Conservation (phyloP, 2,797 vertebrate genomes). For the Coluber constrictor region DNA sequence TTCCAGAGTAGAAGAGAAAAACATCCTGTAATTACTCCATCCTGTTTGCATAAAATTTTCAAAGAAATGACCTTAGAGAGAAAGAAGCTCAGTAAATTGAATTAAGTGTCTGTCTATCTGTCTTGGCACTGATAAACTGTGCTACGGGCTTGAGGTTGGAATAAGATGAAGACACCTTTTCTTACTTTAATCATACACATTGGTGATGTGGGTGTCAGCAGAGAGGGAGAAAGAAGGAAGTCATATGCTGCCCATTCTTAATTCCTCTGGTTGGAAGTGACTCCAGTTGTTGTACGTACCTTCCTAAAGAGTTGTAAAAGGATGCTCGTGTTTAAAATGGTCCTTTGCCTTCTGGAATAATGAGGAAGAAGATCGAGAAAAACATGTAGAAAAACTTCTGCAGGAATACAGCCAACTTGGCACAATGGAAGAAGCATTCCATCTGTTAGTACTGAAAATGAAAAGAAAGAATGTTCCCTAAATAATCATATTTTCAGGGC, state of each 20-base stretch:
- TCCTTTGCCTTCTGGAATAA: too few relatives aligned
- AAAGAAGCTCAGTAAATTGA: conserved; percentile 22
- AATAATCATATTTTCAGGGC: not conserved
- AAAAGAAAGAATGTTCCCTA: not conserved
- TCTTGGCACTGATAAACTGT: not conserved
- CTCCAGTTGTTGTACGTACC: not conserved
- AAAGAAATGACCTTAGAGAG: not conserved
- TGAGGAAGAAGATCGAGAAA: not conserved
- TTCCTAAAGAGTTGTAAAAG: not conserved
- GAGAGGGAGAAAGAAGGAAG: not conserved
- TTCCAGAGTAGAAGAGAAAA: not conserved
- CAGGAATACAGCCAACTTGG: not conserved
- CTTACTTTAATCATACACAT: not conserved
- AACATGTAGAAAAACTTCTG: not conserved
- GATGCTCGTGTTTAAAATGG: fast-evolving
- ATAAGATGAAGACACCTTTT: not conserved
- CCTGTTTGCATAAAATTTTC: not conserved
- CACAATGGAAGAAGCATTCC: not conserved
- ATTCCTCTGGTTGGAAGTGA: not conserved
- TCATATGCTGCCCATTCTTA: not conserved
- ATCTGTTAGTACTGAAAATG: not conserved
- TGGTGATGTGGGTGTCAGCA: not conserved
- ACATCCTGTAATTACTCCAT: conserved; percentile 20
- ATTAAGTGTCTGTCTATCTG: not conserved
- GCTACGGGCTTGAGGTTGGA: not conserved